These are phyloP conservation scores for Steatornis caripensis DNA, from an alignment of 2,113 vertebrate species.

Conservation along the genomic window DNA sequence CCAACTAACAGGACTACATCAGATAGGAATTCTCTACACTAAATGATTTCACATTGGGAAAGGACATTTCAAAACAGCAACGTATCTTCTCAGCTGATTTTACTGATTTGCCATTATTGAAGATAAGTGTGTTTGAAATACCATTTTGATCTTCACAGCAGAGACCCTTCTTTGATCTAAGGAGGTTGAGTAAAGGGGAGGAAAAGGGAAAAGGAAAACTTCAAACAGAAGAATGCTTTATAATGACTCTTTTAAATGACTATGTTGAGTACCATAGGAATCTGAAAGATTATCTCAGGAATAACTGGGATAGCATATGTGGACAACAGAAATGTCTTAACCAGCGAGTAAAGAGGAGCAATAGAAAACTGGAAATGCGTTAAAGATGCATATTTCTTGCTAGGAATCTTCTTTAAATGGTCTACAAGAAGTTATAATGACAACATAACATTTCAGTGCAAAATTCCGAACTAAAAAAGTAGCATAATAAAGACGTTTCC, in stretches of 20 bases:
- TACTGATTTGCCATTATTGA: not conserved
- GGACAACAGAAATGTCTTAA: not conserved
- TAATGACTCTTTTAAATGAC: not conserved
- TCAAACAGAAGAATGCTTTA: not conserved
- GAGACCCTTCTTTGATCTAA: not conserved
- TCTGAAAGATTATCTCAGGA: not conserved
- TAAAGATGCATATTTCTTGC: not conserved
- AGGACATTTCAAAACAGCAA: not conserved
- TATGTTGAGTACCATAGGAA: not conserved
- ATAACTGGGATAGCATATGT: not conserved
- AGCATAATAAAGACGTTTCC: not conserved
- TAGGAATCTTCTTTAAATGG: not conserved
- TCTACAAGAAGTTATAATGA: not conserved
- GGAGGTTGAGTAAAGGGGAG: fast-evolving
- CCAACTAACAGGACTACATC: not conserved
- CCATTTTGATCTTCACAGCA: not conserved
- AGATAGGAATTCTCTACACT: not conserved
- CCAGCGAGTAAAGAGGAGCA: not conserved
- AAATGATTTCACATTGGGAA: fast-evolving
- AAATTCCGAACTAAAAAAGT: not conserved
- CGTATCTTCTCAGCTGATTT: not conserved
- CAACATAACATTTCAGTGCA: not conserved
- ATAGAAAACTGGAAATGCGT: not conserved
- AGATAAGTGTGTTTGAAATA: not conserved
- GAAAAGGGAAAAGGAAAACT: not conserved